phyloP scores from a whole-genome alignment of 2,797 vertebrate species.

The Gymnopithys bicolor region DNA sequence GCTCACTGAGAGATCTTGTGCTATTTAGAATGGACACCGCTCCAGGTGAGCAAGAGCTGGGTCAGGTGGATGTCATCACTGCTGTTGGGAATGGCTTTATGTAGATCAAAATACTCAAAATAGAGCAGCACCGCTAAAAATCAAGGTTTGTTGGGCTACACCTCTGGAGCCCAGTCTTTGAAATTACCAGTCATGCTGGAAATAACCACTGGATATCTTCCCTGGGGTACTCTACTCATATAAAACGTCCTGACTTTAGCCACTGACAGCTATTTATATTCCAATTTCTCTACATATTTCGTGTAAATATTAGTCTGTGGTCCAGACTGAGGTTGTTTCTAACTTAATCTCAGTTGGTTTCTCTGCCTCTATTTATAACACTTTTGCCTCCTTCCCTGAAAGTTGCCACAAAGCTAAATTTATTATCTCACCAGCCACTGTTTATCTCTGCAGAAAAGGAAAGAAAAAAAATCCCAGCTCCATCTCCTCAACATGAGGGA shows the following conservation, averaged over 20 bases:
- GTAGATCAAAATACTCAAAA: neutral
- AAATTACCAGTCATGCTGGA: neutral
- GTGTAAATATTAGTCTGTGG: slow-evolving; percentile 42
- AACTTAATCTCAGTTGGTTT: slow-evolving; percentile 13
- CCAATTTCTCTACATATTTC: neutral
- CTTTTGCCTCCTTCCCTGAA: neutral
- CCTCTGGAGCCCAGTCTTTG: neutral
- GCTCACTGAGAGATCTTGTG: neutral
- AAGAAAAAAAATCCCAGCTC: neutral
- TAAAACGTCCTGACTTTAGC: slow-evolving; percentile 16
- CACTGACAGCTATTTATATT: slow-evolving; percentile 30
- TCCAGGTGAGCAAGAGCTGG: neutral
- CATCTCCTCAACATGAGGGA: neutral
- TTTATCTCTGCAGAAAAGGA: neutral
- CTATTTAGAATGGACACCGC: neutral
- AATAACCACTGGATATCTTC: neutral
- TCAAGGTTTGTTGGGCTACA: neutral
- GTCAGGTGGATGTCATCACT: neutral
- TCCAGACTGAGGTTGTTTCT: slow-evolving; percentile 15
- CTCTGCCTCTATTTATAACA: slow-evolving; percentile 1
- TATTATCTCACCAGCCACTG: neutral
- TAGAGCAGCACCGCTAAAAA: neutral
- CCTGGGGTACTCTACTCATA: neutral
- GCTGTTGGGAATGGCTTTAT: neutral
- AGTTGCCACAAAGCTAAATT: neutral